phyloP scores from a whole-genome alignment of 2,888 invertebrate genomes.

The Phrixothrix hirtus region DNA sequence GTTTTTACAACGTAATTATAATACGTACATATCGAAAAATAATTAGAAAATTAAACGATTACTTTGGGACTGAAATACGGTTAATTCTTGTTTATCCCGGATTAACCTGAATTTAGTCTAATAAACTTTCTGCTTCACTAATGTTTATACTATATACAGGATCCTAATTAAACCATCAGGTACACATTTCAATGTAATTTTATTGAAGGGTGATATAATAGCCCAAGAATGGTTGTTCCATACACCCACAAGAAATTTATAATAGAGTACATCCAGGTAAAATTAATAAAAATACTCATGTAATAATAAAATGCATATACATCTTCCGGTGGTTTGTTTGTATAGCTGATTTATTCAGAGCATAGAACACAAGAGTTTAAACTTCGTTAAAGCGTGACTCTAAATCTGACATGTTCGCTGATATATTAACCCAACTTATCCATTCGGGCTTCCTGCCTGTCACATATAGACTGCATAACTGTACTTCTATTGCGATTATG shows the following conservation, averaged over 20 bases:
- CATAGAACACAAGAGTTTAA: conserved; percentile 30
- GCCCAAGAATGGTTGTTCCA: background rate
- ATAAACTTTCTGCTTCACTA: too few species aligned
- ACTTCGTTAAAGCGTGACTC: conserved; percentile 32
- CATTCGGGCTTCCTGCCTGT: conserved; percentile 31
- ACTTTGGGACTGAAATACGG: too few species aligned
- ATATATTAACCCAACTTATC: conserved; percentile 32
- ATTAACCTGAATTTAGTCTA: too few species aligned
- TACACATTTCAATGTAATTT: too few species aligned
- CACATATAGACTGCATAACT: conserved; percentile 32
- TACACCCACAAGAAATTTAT: background rate
- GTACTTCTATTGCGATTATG: conserved; percentile 31
- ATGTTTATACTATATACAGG: too few species aligned
- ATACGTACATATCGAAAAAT: too few species aligned
- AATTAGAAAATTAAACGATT: too few species aligned
- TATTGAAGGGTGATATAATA: background rate
- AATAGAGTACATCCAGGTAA: background rate
- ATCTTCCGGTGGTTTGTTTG: conserved; percentile 6
- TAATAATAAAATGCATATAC: background rate
- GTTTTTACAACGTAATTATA: too few species aligned
- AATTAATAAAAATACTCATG: background rate
- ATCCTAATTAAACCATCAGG: too few species aligned
- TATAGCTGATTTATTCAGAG: conserved; percentile 27
- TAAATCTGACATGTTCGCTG: conserved; percentile 28
- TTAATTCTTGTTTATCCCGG: too few species aligned